A percentile compares a stretch with the other conserved stretches of the same genome.
Evolutionary conservation across 2,888 invertebrate genomes (phyloP).

Genomic region (Coremacera marginata): DNA sequence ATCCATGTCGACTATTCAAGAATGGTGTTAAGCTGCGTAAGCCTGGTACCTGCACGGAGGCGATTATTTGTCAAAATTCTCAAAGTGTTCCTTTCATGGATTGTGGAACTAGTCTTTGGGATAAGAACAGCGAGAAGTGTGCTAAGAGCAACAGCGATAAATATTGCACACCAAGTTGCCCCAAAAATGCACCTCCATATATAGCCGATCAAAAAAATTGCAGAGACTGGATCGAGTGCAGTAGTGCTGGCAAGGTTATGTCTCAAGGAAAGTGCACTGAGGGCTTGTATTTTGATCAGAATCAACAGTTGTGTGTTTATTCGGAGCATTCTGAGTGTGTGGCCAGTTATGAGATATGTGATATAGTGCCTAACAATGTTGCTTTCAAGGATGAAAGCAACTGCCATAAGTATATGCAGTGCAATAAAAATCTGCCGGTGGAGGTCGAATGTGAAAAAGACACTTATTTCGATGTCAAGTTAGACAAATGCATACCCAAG

Average conservation of each 20-base stretch:
- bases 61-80: constrained; percentile 51
- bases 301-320: constrained; percentile 50
- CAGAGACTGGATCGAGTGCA: constrained; percentile 56
- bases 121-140: constrained; percentile 39
- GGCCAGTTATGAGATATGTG: constrained; percentile 53
- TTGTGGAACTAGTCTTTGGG: constrained; percentile 41
- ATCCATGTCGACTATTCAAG: constrained; percentile 57
- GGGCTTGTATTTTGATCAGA: constrained; percentile 51
- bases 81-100: neutral
- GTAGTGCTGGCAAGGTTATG: neutral
- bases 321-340: constrained; percentile 47
- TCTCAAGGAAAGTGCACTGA: constrained; percentile 48
- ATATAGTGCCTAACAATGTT: constrained; percentile 50
- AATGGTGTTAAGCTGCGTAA: constrained; percentile 54
- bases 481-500: constrained; percentile 50
- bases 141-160: constrained; percentile 44
- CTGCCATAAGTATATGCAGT: constrained; percentile 54
- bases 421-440: constrained; percentile 35
- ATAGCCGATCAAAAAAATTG: constrained; percentile 54
- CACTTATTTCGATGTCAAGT: constrained; percentile 51
- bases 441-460: constrained; percentile 43
- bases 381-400: constrained; percentile 52
- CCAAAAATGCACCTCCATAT: constrained; percentile 47
- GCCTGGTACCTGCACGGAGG: constrained; percentile 56
- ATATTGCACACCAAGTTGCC: constrained; percentile 54